A percentile compares a stretch with the other conserved stretches of the same genome.
Conservation (phyloP, 2,888 invertebrate genomes). For the Caenorhabditis virilis region DNA sequence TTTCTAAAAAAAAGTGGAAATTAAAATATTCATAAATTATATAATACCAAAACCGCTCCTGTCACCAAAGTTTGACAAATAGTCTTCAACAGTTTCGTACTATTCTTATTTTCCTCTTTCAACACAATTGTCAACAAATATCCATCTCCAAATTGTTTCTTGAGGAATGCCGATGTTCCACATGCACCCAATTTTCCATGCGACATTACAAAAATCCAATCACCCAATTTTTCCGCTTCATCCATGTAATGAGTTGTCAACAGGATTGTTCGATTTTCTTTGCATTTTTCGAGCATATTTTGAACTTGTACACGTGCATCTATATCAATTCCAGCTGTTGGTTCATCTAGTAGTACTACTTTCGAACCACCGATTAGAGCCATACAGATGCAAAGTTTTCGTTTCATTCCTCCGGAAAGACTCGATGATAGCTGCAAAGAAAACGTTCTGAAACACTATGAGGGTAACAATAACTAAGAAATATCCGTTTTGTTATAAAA, state of each 20-base stretch:
- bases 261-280: slow-evolving; percentile 56
- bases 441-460: too few relatives aligned
- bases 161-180: slow-evolving; percentile 57
- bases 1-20: too few relatives aligned
- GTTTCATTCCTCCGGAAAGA: slow-evolving; percentile 64
- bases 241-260: slow-evolving; percentile 67
- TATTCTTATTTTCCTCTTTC: slow-evolving; percentile 3
- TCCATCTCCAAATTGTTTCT: slow-evolving; percentile 57
- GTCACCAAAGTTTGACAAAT: slow-evolving; percentile 1
- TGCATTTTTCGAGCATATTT: slow-evolving; percentile 44
- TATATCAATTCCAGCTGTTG: slow-evolving; percentile 54
- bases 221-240: slow-evolving; percentile 65
- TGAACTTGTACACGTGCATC: slow-evolving; percentile 46
- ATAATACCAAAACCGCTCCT: not conserved
- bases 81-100: not conserved
- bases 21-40: not conserved
- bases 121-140: slow-evolving; percentile 55
- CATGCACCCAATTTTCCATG: slow-evolving; percentile 57
- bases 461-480: too few relatives aligned
- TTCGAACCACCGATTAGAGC: slow-evolving; percentile 56
- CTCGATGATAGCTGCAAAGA: slow-evolving; percentile 39
- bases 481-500: too few relatives aligned
- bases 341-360: slow-evolving; percentile 63
- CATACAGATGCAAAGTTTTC: slow-evolving; percentile 64
- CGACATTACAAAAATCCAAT: slow-evolving; percentile 62